phyloP scores from a whole-genome alignment of 2,113 vertebrate genomes.

The Cranoglanis bouderius region DNA sequence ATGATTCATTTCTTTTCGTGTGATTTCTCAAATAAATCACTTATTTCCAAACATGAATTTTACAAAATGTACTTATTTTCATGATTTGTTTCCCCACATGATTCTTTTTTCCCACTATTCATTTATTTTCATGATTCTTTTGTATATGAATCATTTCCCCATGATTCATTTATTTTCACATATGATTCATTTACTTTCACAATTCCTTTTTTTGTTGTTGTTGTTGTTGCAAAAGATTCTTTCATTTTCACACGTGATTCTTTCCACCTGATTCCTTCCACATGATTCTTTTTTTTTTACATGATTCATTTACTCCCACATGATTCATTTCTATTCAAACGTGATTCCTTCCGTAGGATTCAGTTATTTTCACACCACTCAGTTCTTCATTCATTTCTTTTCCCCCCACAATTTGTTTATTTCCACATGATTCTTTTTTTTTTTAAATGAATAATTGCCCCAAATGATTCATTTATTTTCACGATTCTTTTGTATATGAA shows the following conservation, averaged over 20 bases:
- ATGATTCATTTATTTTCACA: neutral
- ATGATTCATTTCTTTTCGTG: neutral
- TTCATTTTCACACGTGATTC: too few relatives aligned
- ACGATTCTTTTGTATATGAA: neutral
- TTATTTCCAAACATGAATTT: neutral
- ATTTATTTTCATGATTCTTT: neutral
- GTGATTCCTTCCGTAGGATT: too few relatives aligned
- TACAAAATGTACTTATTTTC: neutral
- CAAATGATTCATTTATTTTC: too few relatives aligned
- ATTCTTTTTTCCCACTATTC: neutral
- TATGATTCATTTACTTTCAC: neutral
- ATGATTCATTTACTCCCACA: neutral
- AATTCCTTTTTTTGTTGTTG: too few relatives aligned
- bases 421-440: too few relatives aligned
- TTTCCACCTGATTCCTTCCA: too few relatives aligned
- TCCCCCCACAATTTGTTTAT: too few relatives aligned
- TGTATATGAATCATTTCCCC: neutral
- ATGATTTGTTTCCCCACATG: neutral
- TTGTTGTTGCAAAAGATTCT: neutral
- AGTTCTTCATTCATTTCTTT: too few relatives aligned
- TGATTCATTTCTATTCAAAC: neutral
- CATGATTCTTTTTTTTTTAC: too few relatives aligned
- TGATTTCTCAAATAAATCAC: neutral
- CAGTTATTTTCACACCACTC: too few relatives aligned
- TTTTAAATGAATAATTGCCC: too few relatives aligned